phyloP scores from a whole-genome alignment of 2,797 vertebrate genomes.

The Brachyalestes nurse region DNA sequence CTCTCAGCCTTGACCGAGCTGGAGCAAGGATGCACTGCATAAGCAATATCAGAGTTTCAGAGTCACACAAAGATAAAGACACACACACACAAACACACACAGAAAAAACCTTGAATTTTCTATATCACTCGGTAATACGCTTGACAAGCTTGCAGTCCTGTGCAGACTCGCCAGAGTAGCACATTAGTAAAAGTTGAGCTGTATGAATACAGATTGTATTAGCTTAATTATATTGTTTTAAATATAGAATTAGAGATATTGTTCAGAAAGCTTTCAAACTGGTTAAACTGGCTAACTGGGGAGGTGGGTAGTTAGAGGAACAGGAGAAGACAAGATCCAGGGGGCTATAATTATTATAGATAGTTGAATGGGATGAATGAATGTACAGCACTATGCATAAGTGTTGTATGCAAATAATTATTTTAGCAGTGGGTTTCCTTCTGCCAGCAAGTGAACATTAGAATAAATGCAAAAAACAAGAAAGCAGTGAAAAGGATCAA shows the following conservation, averaged over 20 bases:
- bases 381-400: too few relatives aligned
- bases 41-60: not conserved
- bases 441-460: too few relatives aligned
- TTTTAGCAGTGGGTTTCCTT: too few relatives aligned
- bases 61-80: too few relatives aligned
- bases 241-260: constrained; percentile 69
- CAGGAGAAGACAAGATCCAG: constrained; percentile 54
- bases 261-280: constrained; percentile 60
- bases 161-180: constrained; percentile 53
- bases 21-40: constrained; percentile 29
- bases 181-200: constrained; percentile 54
- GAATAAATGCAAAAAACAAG: too few relatives aligned
- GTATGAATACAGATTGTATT: not conserved
- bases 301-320: not conserved
- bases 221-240: constrained; percentile 59
- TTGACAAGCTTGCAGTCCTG: constrained; percentile 20
- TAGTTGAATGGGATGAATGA: too few relatives aligned
- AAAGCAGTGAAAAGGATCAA: too few relatives aligned
- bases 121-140: not conserved
- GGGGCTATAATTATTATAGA: too few relatives aligned
- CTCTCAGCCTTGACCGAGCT: constrained; percentile 48
- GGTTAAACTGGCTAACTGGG: constrained; percentile 54
- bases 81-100: too few relatives aligned
- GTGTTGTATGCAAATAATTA: too few relatives aligned
- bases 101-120: not conserved